Base-by-base conservation (phyloP, 2,888 invertebrate species). In the Allophyes oxyacanthae region DNA sequence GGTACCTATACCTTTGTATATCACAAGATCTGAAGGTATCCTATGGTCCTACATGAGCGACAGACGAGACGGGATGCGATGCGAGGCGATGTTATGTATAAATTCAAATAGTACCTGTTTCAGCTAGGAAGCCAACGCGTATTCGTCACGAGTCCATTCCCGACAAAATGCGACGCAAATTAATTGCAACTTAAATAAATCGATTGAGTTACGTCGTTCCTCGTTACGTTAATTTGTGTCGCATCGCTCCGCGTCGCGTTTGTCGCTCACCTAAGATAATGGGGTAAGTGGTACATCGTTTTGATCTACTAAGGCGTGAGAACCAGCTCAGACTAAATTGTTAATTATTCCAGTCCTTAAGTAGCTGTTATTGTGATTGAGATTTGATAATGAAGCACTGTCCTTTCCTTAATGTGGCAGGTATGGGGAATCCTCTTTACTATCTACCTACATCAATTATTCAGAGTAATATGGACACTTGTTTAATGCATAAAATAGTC, bases 281-380 rank as follows among this genome's bases (percentile, higher is more conserved):
- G n/a, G n/a, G n/a, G n/a, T n/a, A n/a, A n/a, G n/a, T n/a, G n/a
- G n/a, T n/a, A n/a, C n/a, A n/a, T n/a, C 14, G 10, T 25, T 26
- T 34, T 26, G 36, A 32, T 36, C 36, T 45, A n/a, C 13, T 36
- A 26, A 36, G 26, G 36, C 14, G 34, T 36, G 34, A 11, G 45
- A 36, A 34, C 13, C 6, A 15, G 26, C 13, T 26, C 11, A 11
- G 26, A 13, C 40, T 11, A 26, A 32, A 32, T 14, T 14, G 14
- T 43, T 32, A 43, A 43, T 43, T 32, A 43, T 43, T 43, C 45
- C 9, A 26, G 26, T 5, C 14, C 3, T 13, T 26, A 36, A 45
- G 45, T 45, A 36, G 45, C 4, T 45, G 34, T 25, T 45, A 28
- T 34, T 15, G 11, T 1, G 0, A n/a, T 20, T n/a, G 2, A 7